Evolutionary conservation across 1,140 invertebrate genomes (phyloP).

Genomic region (Hycleus phaleratus): DNA sequence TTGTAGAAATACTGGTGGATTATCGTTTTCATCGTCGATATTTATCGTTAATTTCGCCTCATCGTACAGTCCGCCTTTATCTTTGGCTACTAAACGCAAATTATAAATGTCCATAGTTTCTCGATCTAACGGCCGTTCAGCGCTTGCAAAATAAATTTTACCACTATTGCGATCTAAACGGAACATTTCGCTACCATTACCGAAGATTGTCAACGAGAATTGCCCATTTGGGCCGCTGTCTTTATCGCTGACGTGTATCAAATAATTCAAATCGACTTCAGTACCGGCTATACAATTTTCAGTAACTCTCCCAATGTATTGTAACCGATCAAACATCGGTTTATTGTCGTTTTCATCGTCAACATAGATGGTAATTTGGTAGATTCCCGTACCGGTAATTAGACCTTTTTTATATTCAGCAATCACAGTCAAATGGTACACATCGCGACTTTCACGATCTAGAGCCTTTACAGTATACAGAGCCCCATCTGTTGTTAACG

Average conservation of each 20-base stretch:
- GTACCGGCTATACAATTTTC: slow-evolving; percentile 71
- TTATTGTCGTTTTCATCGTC: slow-evolving; percentile 89
- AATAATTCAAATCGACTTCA: slow-evolving; percentile 59
- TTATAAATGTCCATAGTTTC: slow-evolving; percentile 63
- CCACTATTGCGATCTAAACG: slow-evolving; percentile 62
- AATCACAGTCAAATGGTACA: slow-evolving; percentile 72
- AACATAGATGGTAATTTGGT: slow-evolving; percentile 70
- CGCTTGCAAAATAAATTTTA: slow-evolving; percentile 51
- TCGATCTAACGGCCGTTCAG: slow-evolving; percentile 54
- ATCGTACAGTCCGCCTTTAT: slow-evolving; percentile 64
- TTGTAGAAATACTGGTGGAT: slow-evolving; percentile 61
- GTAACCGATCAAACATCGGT: slow-evolving; percentile 63
- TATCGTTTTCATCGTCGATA: slow-evolving; percentile 78
- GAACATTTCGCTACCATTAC: slow-evolving; percentile 70
- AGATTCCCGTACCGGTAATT: slow-evolving; percentile 58
- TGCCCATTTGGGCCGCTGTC: slow-evolving; percentile 73
- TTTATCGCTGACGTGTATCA: slow-evolving; percentile 62
- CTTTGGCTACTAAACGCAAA: slow-evolving; percentile 64
- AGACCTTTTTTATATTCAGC: slow-evolving; percentile 61
- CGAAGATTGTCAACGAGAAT: slow-evolving; percentile 63
- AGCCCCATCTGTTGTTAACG: slow-evolving; percentile 67
- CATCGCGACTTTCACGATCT: slow-evolving; percentile 66
- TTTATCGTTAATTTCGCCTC: slow-evolving; percentile 61
- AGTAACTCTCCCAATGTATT: slow-evolving; percentile 68
- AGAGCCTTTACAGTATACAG: slow-evolving; percentile 66